Base-by-base conservation (phyloP, 2,888 invertebrate genomes). In the Gerris lacustris region DNA sequence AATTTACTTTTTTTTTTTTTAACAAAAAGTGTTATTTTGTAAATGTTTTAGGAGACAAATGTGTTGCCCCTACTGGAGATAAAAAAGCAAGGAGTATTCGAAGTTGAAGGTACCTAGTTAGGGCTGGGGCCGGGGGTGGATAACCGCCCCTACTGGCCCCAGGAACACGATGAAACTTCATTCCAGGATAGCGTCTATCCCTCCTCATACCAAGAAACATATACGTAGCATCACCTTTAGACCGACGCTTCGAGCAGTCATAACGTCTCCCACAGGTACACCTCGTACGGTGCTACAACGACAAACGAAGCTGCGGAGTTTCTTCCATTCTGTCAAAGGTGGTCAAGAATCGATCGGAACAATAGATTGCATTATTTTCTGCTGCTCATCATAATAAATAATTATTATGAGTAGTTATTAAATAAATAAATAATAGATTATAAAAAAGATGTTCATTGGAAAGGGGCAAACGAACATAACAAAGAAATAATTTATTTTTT, bases 21-120 rank as follows among this genome's bases (percentile, higher is more conserved):
- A 45, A 64, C 44, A 70, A 67, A 55, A 15, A 31, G 17, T 47
- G 43, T 31, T 4, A 31, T 68, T 68, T 7, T 31, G 31, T 31
- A 5, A 62, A 11, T 64, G 64, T 78, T 81, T 76, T 82, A 86
- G 85, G 86, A 86, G 79, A 84, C 85, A 76, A 84, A 85, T 71
- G 83, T 86, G 75, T 80, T 87, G 76, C 86, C 86, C 75, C 86
- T 87, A 86, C 84, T 86, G 80, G 87, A 87, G 79, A 81, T 86
- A 82, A 84, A 86, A 82, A 84, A 86, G 47, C 45, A 47, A 68
- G 55, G n/a, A n/a, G 45, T 17, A 55, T 86, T 84, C 82, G 85
- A 86, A 77, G 82, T 82, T 77, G 69, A 63, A 43, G 83, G 83
- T 77, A 82, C 82, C 79, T 83, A 83, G 82, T 75, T 73, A 72